Evolutionary conservation across 1,140 invertebrate species (phyloP), one percentile per base, ranked within the genome.

Genomic region (Ptiloglossa arizonensis): DNA sequence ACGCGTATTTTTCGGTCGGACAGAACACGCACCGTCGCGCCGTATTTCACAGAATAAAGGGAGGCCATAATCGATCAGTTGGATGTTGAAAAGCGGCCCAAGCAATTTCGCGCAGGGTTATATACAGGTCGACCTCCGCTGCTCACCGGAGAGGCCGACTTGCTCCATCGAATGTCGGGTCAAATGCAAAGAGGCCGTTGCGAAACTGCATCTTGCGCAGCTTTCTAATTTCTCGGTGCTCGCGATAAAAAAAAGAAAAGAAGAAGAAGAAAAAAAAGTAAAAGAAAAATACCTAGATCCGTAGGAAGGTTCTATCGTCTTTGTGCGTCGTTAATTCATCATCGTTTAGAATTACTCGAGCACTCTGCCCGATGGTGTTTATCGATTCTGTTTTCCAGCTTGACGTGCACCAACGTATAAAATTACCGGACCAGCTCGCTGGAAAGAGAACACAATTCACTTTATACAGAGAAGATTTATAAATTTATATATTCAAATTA

Each of bases 31-130:
- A 48, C 56, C 62, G 29, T 70, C 74, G 24, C 62, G 29, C 38
- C 50, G 60, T 67, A 48, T 79, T 80, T 72, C 63, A 50, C 56
- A 2, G 62, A 72, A 80, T 77, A 82, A 73, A 82, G 48, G 68
- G 44, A 71, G 71, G 70, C 66, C 68, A 74, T 85, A 84, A 85
- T 85, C 83, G 82, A 85, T 85, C 82, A 84, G 82, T 22, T 50
- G 79, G 69, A 81, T 78, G 82, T 64, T 84, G 83, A 84, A 84
- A 84, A 85, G 82, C 82, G 63, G 73, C 48, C 52, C 64, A 22
- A 79, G 71, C 79, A 84, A 84, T 85, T 84, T 84, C 73, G 64
- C 79, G 54, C 41, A 17, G 72, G 48, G 29, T 73, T 77, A 35
- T 78, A 82, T 32, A 68, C 69, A 73, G 59, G 35, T 74, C 80